Percentiles rank a stretch among this genome's conserved stretches.
Evolutionary conservation across 2,888 invertebrate species (phyloP).

Genomic region (Torymus tubicola): DNA sequence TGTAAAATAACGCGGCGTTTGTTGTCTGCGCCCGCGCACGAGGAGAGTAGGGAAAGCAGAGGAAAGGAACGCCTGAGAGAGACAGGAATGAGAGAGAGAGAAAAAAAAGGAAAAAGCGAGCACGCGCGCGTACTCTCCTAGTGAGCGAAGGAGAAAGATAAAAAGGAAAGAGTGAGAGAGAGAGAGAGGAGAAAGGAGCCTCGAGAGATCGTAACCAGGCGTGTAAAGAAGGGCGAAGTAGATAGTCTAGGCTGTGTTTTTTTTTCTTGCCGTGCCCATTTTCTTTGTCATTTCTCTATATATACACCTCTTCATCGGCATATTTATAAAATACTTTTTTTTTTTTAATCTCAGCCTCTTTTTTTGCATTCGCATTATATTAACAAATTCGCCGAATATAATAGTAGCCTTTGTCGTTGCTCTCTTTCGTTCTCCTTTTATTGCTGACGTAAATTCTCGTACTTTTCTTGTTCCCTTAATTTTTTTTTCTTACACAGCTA

Average conservation of each 20-base stretch:
- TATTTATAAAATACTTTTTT: conserved; percentile 21
- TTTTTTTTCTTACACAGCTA: conserved; percentile 27
- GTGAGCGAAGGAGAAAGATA: conserved; percentile 11
- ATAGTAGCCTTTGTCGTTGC: conserved; percentile 52
- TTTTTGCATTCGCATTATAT: too few relatives aligned
- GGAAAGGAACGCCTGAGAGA: conserved; percentile 17
- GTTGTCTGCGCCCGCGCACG: conserved; percentile 36
- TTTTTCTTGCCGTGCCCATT: conserved; percentile 43
- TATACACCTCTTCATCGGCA: conserved; percentile 14
- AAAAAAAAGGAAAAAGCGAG: conserved; percentile 7
- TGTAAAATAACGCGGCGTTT: conserved; percentile 50
- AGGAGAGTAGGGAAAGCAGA: conserved; percentile 22
- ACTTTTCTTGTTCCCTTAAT: conserved; percentile 16
- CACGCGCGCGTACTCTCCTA: background rate
- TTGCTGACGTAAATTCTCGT: conserved; percentile 35
- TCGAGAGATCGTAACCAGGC: conserved; percentile 50
- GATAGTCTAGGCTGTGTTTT: conserved; percentile 54
- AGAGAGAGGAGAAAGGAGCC: conserved; percentile 24
- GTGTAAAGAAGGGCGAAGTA: conserved; percentile 55
- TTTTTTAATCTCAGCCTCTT: too few relatives aligned
- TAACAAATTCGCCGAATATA: conserved; percentile 6
- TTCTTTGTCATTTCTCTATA: background rate
- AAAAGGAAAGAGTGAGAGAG: conserved; percentile 17
- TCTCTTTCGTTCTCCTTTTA: conserved; percentile 33
- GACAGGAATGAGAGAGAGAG: conserved; percentile 27